Percentiles rank a stretch among this genome's conserved stretches.
Evolutionary conservation across 2,888 invertebrate species (phyloP).

Genomic region (Diaperis boleti): DNA sequence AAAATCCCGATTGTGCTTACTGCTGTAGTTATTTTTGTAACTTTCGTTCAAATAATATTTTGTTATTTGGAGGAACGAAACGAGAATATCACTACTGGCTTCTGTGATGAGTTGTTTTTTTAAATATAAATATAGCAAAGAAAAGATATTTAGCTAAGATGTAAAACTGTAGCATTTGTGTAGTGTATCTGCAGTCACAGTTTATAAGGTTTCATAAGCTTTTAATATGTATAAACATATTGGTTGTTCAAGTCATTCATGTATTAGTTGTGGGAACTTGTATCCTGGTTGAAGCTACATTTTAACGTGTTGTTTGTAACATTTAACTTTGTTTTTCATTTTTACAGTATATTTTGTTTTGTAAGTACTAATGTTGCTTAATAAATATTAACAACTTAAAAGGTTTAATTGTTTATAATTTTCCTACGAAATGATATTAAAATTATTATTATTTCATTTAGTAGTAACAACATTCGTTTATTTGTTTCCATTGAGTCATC

Average conservation of each 20-base stretch:
- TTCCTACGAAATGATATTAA: too few species aligned
- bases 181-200: constrained; percentile 59
- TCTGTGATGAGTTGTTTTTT: constrained; percentile 65
- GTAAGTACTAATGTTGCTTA: constrained; percentile 53
- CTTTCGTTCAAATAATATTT: constrained; percentile 31
- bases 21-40: constrained; percentile 55
- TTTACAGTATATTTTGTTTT: constrained; percentile 26
- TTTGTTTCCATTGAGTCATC: too few species aligned
- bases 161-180: constrained; percentile 58
- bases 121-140: constrained; percentile 51
- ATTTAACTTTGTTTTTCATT: constrained; percentile 25
- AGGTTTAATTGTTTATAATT: too few species aligned
- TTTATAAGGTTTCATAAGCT: constrained; percentile 62
- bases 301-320: constrained; percentile 35
- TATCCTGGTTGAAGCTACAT: constrained; percentile 18
- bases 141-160: constrained; percentile 57
- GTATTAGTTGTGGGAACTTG: constrained; percentile 29
- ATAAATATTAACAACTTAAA: constrained; percentile 47
- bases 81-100: constrained; percentile 60
- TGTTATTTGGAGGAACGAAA: constrained; percentile 46
- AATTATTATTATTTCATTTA: too few species aligned
- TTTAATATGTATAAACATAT: constrained; percentile 47
- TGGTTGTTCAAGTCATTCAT: constrained; percentile 24
- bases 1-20: constrained; percentile 57
- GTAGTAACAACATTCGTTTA: too few species aligned